Percentiles rank a stretch among this genome's conserved stretches.
Evolutionary conservation across 1,140 invertebrate species (phyloP).

Genomic region (Alviniconcha marisindica): DNA sequence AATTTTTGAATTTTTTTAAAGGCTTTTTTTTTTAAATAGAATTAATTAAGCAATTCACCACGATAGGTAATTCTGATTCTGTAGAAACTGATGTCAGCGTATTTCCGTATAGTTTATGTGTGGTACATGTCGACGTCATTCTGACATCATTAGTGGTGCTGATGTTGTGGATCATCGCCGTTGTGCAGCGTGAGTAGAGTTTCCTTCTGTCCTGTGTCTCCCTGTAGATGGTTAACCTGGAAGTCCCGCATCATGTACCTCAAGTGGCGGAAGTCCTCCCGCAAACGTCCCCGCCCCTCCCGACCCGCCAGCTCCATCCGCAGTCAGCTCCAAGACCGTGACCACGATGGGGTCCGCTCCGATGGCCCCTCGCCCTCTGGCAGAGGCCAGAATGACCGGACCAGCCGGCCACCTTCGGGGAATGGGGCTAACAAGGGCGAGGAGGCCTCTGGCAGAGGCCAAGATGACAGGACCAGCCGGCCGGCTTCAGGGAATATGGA

Average conservation of each 20-base stretch:
- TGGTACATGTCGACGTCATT: too few species aligned
- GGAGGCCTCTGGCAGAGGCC: too few species aligned
- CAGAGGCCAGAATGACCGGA: not conserved
- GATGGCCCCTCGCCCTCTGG: not conserved
- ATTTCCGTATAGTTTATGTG: too few species aligned
- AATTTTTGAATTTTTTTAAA: too few species aligned
- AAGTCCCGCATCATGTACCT: conserved; percentile 55
- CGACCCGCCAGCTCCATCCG: not conserved
- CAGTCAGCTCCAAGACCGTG: not conserved
- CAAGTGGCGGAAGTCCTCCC: conserved; percentile 41
- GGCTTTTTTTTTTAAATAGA: too few species aligned
- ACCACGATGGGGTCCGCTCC: not conserved
- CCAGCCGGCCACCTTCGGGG: not conserved
- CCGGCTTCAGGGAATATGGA: not conserved
- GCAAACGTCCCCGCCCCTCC: not conserved
- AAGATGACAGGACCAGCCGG: not conserved
- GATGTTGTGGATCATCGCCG: not conserved
- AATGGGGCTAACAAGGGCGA: not conserved
- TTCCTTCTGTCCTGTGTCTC: not conserved
- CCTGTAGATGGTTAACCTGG: conserved; percentile 55
- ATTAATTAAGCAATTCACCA: too few species aligned
- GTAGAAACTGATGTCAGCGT: too few species aligned
- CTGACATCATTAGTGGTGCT: too few species aligned
- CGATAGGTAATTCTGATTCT: too few species aligned
- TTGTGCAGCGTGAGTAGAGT: conserved; percentile 7